Base-by-base conservation (phyloP, 2,797 vertebrate genomes). In the Mormyrus proboscirostris region DNA sequence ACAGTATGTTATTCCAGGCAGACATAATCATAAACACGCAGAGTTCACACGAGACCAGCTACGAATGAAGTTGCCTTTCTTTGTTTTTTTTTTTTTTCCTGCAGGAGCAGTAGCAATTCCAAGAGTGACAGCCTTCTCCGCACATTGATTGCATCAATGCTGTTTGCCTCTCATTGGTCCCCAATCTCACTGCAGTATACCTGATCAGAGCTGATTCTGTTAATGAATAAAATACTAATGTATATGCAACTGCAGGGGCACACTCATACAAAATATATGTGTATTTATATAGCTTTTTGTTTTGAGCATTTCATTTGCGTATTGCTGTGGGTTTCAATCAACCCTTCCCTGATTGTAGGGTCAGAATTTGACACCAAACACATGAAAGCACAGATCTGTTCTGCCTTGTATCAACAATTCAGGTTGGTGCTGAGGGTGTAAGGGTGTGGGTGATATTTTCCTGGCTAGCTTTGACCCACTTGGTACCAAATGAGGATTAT, bases 191-290 rank as follows among this genome's bases (percentile, higher is more conserved):
- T 86, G 33, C 90, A 87, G 2, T 84, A 93, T 88, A 92, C 92
- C 91, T 94, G 47, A 93, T 92, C 86, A 90, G 88, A 90, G 93
- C 92, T 91, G 90, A 92, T 91, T 92, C 90, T 93, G 90, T 94
- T 92, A 94, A 93, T 95, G 95, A 95, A 95, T 96, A 95, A 95
- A 95, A 95, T 88, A 44, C 91, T 92, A 50, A 19, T 69, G n/a
- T 89, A 19, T 73, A 29, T 87, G 6, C 10, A 57, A 19, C 50
- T 55, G 85, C 25, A 8, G 50, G 10, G 59, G 14, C 14, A 44
- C 33, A 41, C 16, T 19, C 16, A 79, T 41, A 79, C 33, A 79
- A 79, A 44, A 79, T 79, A 44, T 79, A 79, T 79, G 38, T 38
- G 65, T 38, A 38, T 79, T 79, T 79, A 41, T 79, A 41, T 79